Evolutionary conservation across 2,888 invertebrate species (phyloP).

Genomic region (Halocaridina rubra): DNA sequence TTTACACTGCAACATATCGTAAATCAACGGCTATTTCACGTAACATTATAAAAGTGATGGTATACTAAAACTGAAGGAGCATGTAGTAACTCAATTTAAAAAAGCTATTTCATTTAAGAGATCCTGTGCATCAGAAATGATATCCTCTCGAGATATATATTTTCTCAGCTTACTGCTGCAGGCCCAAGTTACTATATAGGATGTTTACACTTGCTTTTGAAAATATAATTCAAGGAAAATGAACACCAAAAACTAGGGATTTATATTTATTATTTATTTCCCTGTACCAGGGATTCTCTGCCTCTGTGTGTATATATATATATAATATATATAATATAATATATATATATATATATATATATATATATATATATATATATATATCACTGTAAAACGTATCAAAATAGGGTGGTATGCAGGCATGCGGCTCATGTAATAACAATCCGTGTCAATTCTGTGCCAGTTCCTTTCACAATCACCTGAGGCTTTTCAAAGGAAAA

Average conservation of each 20-base stretch:
- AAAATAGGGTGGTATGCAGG: constrained; percentile 57
- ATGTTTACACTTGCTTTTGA: neutral
- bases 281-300: constrained; percentile 49
- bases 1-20: too few relatives aligned
- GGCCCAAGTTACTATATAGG: neutral
- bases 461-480: constrained; percentile 43
- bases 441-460: constrained; percentile 56
- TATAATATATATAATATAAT: too few relatives aligned
- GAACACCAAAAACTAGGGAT: constrained; percentile 17
- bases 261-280: constrained; percentile 54
- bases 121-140: neutral
- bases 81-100: neutral
- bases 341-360: too few relatives aligned
- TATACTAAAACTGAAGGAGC: neutral
- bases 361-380: too few relatives aligned
- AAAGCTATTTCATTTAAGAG: neutral
- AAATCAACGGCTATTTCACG: too few relatives aligned
- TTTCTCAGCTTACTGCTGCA: neutral
- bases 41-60: too few relatives aligned
- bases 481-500: constrained; percentile 41
- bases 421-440: constrained; percentile 54
- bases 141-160: neutral
- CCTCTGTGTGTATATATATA: too few relatives aligned
- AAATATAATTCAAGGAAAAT: neutral
- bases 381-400: constrained; percentile 59